phyloP scores from a whole-genome alignment of 2,113 vertebrate genomes.

The Ceyx margarethae region DNA sequence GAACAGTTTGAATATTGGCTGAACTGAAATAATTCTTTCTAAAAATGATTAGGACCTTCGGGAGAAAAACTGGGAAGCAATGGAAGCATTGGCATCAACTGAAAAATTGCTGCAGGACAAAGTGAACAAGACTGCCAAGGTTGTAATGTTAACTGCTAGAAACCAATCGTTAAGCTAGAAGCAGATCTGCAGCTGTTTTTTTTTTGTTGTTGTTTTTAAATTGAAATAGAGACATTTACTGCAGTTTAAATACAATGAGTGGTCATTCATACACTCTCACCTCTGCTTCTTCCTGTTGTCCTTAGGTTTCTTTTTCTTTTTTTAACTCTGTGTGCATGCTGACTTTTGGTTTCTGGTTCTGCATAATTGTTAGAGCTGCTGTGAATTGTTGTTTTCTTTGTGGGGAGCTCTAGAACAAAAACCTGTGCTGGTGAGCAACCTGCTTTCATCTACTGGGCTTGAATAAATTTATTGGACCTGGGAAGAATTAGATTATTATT shows the following conservation, averaged over 20 bases:
- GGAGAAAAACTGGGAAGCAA: constrained; percentile 99
- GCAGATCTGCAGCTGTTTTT: constrained; percentile 83
- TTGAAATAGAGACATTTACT: constrained; percentile 72
- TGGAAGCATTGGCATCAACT: constrained; percentile 99
- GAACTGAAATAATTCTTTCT: constrained; percentile 97
- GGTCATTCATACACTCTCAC: constrained; percentile 58
- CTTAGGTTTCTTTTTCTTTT: constrained; percentile 6
- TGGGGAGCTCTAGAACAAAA: constrained; percentile 22
- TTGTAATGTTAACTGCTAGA: constrained; percentile 88
- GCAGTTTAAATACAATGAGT: constrained; percentile 72
- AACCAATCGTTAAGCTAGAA: constrained; percentile 81
- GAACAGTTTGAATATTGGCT: constrained; percentile 80
- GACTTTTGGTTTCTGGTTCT: constrained; percentile 34
- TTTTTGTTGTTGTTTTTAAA: constrained; percentile 19
- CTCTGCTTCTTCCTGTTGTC: constrained; percentile 69
- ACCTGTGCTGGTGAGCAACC: neutral
- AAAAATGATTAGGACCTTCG: constrained; percentile 99
- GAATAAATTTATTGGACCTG: neutral
- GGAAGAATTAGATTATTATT: neutral
- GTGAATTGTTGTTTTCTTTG: neutral
- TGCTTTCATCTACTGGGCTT: constrained; percentile 31
- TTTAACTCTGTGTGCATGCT: constrained; percentile 61
- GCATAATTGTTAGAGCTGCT: constrained; percentile 61
- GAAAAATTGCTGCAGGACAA: constrained; percentile 99
- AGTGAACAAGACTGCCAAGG: constrained; percentile 98